Percentiles rank a stretch among this genome's conserved stretches.
phyloP scores from a whole-genome alignment of 2,888 invertebrate species.

The Protonemura montana region DNA sequence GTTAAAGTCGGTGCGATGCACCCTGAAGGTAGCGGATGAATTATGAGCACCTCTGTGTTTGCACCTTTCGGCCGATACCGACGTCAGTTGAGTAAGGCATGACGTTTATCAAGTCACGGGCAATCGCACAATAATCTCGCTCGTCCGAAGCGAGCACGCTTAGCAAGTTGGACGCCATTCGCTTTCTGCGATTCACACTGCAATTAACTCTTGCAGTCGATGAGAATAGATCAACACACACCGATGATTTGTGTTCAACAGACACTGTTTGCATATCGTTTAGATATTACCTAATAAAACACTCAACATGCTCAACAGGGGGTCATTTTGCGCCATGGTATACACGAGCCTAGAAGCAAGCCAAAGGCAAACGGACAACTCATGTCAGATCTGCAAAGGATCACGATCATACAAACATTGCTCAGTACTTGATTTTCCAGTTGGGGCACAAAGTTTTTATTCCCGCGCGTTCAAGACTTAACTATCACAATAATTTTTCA shows the following conservation, averaged over 20 bases:
- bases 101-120: neutral
- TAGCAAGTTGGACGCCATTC: neutral
- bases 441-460: conserved; percentile 31
- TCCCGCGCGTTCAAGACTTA: conserved; percentile 19
- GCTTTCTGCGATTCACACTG: neutral
- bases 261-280: neutral
- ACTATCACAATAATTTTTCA: conserved; percentile 35
- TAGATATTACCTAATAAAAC: neutral
- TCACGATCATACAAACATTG: neutral
- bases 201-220: neutral
- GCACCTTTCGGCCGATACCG: neutral
- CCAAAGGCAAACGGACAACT: neutral
- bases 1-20: neutral
- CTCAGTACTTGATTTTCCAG: conserved; percentile 38
- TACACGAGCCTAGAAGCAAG: neutral
- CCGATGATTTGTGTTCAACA: neutral
- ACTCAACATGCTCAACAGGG: conserved; percentile 9
- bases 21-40: neutral
- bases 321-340: neutral
- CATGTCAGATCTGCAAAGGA: neutral
- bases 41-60: neutral
- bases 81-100: neutral
- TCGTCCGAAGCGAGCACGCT: neutral
- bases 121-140: neutral
- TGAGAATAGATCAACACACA: neutral